Percentiles rank a stretch among this genome's conserved stretches.
These are phyloP conservation scores for Polypedilum pembai DNA, from an alignment of 1,140 invertebrate genomes.

Conservation along the genomic window DNA sequence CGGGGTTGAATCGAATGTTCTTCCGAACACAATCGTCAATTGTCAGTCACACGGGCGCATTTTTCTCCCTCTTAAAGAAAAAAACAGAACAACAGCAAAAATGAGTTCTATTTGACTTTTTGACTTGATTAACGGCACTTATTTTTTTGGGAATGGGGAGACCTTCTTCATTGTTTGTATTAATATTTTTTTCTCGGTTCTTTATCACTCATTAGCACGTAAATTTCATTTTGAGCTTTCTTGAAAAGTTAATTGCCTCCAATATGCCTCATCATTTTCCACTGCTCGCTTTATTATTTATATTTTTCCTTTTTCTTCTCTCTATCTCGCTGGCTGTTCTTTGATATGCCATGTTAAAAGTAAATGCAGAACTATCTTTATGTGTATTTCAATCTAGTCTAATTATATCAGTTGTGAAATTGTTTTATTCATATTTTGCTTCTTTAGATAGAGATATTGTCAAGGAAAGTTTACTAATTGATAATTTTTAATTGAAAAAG, in stretches of 20 bases:
- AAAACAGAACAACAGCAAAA: neutral
- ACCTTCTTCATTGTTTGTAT: neutral
- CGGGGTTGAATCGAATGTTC: neutral
- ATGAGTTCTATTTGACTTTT: slow-evolving; percentile 9
- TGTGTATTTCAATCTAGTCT: too few relatives aligned
- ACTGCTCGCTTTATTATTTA: too few relatives aligned
- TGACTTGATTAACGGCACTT: slow-evolving; percentile 17
- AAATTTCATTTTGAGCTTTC: neutral
- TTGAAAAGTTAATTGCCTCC: neutral
- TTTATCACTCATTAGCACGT: slow-evolving; percentile 17
- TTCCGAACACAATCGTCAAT: neutral
- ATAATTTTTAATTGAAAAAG: too few relatives aligned
- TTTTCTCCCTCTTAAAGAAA: neutral
- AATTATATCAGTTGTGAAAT: too few relatives aligned
- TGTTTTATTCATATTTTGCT: too few relatives aligned
- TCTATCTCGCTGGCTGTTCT: too few relatives aligned
- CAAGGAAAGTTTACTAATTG: too few relatives aligned
- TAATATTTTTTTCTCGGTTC: neutral
- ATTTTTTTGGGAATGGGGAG: neutral
- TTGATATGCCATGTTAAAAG: neutral
- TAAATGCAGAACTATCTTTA: neutral
- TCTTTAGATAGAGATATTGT: too few relatives aligned
- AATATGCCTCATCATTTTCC: too few relatives aligned
- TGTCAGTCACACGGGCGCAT: slow-evolving; percentile 2
- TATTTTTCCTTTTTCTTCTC: neutral